Base-by-base conservation (phyloP, 2,888 invertebrate genomes). In the Hemithea aestivaria region DNA sequence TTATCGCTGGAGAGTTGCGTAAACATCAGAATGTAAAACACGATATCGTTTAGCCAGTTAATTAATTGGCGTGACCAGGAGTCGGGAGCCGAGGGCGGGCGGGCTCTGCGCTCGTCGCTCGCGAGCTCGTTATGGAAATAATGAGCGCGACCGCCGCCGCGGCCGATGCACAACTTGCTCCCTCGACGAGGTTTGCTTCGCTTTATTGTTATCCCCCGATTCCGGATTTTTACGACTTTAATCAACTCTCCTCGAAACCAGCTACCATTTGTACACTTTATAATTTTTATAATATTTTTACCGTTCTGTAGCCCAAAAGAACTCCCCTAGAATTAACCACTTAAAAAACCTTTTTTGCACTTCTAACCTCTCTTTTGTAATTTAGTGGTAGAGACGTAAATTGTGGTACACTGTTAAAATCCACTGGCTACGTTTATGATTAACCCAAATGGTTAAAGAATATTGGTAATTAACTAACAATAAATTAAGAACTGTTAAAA, bases 1-100 rank as follows among this genome's bases (percentile, higher is more conserved):
- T 81, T 79, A 79, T 79, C 73, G 72, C 62, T 74, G 70, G 80
- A 87, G 84, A 77, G 84, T 71, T 75, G 69, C 70, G 84, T 79
- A 82, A 85, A 85, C 81, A 85, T 78, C 73, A 81, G 61, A 78
- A 79, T 83, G 80, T 84, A 79, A 77, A 84, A 83, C 84, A 80
- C 73, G 78, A 79, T 82, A 80, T 66, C 80, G 82, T 84, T 85
- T 85, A 84, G 83, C 74, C 71, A 68, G 80, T 78, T 85, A 84
- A 85, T 85, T 85, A 85, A 85, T 87, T 85, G 75, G 66, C 65
- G 70, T 72, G 73, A 73, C 76, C 72, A 75, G 71, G 73, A 73
- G 60, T 62, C 64, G 52, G 66, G 64, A 63, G 55, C 56, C 56
- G 58, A 57, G 66, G 67, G 63, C 64, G 35, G 36, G 45, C 35